Percentiles rank a stretch among this genome's conserved stretches.
These are phyloP conservation scores for Onychostruthus taczanowskii DNA, from an alignment of 2,113 vertebrate species.

Conservation along the genomic window DNA sequence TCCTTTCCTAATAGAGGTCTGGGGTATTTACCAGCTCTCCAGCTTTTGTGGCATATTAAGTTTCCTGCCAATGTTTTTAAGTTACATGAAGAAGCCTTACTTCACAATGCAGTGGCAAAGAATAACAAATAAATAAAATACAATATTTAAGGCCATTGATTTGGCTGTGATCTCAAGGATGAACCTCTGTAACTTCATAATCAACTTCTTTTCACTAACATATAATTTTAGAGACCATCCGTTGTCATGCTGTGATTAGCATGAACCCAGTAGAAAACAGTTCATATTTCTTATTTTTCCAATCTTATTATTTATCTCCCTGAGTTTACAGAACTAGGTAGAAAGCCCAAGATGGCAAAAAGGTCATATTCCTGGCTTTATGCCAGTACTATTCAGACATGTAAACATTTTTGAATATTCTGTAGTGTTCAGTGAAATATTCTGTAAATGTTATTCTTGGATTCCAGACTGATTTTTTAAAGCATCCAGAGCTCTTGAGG, in stretches of 20 bases:
- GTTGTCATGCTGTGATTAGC: not conserved
- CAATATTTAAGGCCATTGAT: not conserved
- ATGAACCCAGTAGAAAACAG: not conserved
- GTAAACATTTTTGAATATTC: conserved; percentile 42
- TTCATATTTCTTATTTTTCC: not conserved
- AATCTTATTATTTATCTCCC: not conserved
- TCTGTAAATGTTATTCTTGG: conserved; percentile 64
- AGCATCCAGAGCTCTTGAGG: conserved; percentile 46
- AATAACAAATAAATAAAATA: not conserved
- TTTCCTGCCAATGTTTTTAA: not conserved
- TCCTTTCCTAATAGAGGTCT: not conserved
- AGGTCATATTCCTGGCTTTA: conserved; percentile 29
- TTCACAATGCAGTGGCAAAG: not conserved
- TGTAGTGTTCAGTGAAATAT: conserved; percentile 41
- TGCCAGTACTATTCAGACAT: not conserved
- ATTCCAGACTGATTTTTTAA: not conserved
- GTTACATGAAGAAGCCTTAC: not conserved
- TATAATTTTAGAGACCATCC: not conserved
- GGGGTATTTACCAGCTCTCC: not conserved
- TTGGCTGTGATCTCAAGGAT: not conserved
- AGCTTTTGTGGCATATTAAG: not conserved
- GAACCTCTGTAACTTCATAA: not conserved
- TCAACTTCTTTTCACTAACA: not conserved
- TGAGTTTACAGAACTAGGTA: conserved; percentile 1
- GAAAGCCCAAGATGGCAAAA: conserved; percentile 11